Conservation (phyloP, 2,888 invertebrate species). For the Fragum whitleyi region DNA sequence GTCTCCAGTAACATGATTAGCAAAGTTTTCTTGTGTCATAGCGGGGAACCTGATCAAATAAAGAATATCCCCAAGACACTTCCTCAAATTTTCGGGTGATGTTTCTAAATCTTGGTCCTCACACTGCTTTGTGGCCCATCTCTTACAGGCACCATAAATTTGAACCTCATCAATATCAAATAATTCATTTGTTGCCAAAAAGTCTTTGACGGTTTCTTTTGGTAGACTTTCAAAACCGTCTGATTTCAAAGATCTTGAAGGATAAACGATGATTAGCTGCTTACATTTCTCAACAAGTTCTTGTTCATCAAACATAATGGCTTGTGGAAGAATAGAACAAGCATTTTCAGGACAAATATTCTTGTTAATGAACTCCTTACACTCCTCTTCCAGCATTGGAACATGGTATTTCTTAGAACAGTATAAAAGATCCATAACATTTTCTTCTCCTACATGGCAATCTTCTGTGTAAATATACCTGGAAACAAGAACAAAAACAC, state of each 20-base stretch:
- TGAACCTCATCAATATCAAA: slow-evolving; percentile 86
- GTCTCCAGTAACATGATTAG: slow-evolving; percentile 14
- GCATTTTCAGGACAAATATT: slow-evolving; percentile 84
- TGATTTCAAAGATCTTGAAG: slow-evolving; percentile 77
- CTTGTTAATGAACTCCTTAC: slow-evolving; percentile 89
- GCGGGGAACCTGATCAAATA: slow-evolving; percentile 67
- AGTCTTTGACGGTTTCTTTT: slow-evolving; percentile 88
- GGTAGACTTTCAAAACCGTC: slow-evolving; percentile 88
- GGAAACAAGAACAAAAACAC: slow-evolving; percentile 39
- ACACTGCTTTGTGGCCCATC: slow-evolving; percentile 66
- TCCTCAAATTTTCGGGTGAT: slow-evolving; percentile 38
- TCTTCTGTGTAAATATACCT: slow-evolving; percentile 89
- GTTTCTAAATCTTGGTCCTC: slow-evolving; percentile 42
- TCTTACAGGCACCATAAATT: slow-evolving; percentile 59
- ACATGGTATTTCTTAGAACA: slow-evolving; percentile 92
- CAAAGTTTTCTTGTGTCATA: slow-evolving; percentile 48
- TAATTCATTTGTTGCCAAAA: slow-evolving; percentile 89
- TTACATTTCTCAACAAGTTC: slow-evolving; percentile 87
- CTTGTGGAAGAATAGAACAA: slow-evolving; percentile 69
- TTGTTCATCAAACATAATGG: slow-evolving; percentile 64
- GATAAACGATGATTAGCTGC: slow-evolving; percentile 19
- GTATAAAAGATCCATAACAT: slow-evolving; percentile 90
- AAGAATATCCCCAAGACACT: slow-evolving; percentile 60
- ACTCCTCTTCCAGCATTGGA: slow-evolving; percentile 89
- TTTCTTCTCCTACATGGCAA: slow-evolving; percentile 87